Base-by-base conservation (phyloP, 2,888 invertebrate genomes). In the Acanthosepion esculentum region DNA sequence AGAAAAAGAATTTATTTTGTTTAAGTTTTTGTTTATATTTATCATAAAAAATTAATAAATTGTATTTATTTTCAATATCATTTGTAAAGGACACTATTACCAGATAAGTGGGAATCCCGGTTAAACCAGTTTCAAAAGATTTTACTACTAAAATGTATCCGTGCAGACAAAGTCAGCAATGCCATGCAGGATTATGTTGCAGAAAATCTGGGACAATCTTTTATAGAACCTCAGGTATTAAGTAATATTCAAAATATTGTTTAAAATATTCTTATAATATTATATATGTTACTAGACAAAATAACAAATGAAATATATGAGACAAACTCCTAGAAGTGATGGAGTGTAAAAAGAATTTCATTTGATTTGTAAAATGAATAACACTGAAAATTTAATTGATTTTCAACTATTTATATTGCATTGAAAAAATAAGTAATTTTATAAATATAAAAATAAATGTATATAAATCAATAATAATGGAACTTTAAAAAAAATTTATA, bases 171-270 rank as follows among this genome's bases (percentile, higher is more conserved):
- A 95, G 96, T 97, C 41, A 97, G 96, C 96, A 97, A 97, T 95
- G 97, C 97, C 94, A 97, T 97, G 97, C 97, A 97, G 97, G 98
- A 98, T 95, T 97, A 96, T 95, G 97, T 97, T 29, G 96, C 97
- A 91, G 95, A 95, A 50, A 96, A 97, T 94, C 96, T 98, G 50
- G 98, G 97, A 7, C 97, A 97, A 96, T 96, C 97, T 91, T 98
- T 97, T 96, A 97, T 98, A 95, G 97, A 98, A 95, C 97, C 98
- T 12, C 97, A 97, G 96, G 97, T 97, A 94, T n/a, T 33, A 12
- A 92, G 95, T 64, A 12, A 29, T 33, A 78, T 78, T 15, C 15
- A 15, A 15, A 78, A 78, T 78, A 33, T 78, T 78, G n/a, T 78
- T 78, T 78, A n/a, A 78, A 78, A 78, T n/a, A 1, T n/a, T 5